Evolutionary conservation across 2,113 vertebrate species (phyloP).

Genomic region (Sula dactylatra): DNA sequence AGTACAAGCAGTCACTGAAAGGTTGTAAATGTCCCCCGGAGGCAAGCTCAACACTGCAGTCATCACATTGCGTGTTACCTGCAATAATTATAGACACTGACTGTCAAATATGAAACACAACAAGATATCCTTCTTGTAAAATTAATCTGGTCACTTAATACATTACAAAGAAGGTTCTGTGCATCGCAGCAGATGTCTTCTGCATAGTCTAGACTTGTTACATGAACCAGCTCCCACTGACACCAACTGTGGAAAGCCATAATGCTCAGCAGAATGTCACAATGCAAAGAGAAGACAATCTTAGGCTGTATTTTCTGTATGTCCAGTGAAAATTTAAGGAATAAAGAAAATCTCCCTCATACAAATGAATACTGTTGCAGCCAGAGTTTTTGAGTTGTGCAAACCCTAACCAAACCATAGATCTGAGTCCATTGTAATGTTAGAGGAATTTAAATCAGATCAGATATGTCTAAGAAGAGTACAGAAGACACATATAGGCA

Average conservation of each 20-base stretch:
- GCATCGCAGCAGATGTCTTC: not conserved
- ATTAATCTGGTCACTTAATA: not conserved
- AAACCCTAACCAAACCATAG: not conserved
- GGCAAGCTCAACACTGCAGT: constrained; percentile 86
- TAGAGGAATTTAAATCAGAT: not conserved
- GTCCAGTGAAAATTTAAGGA: not conserved
- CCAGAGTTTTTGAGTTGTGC: not conserved
- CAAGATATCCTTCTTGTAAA: not conserved
- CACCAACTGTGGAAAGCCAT: not conserved
- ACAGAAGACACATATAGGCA: not conserved
- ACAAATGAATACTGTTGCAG: not conserved
- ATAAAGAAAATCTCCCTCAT: not conserved
- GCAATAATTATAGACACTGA: not conserved
- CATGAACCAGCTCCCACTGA: not conserved
- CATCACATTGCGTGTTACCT: constrained; percentile 92
- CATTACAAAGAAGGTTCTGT: not conserved
- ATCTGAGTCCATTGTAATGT: not conserved
- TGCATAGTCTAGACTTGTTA: not conserved
- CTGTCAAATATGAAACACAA: not conserved
- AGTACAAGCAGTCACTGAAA: constrained; percentile 92
- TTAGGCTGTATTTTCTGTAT: not conserved
- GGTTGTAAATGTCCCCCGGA: constrained; percentile 94
- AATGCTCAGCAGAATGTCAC: not conserved
- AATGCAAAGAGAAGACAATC: not conserved
- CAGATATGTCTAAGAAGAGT: not conserved